These are phyloP conservation scores for Laterallus jamaicensis DNA, from an alignment of 2,113 vertebrate genomes.

Conservation along the genomic window DNA sequence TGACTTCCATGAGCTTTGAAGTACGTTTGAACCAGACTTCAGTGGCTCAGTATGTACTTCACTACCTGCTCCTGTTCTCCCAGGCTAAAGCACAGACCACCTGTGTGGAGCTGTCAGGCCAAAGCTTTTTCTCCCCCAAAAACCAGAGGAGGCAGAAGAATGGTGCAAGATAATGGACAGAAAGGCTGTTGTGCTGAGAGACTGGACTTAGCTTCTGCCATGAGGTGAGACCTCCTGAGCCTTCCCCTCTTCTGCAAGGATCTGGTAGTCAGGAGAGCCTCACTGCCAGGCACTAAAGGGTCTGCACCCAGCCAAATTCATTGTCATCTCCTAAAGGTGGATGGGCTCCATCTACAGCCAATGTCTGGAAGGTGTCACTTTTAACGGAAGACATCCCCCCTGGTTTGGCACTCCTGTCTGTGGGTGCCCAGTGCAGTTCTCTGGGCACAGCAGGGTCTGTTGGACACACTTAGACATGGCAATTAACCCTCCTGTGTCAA, in stretches of 20 bases:
- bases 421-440: background rate
- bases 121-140: background rate
- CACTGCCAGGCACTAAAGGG: accelerated
- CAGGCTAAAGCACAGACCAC: conserved; percentile 29
- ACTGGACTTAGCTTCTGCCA: background rate
- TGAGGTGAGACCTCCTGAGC: background rate
- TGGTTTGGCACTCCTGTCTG: background rate
- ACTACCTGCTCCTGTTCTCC: conserved; percentile 37
- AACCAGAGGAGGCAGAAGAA: background rate
- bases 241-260: background rate
- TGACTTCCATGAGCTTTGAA: conserved; percentile 62
- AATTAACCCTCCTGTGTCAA: background rate
- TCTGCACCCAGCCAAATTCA: background rate
- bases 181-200: background rate
- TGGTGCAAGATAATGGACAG: background rate
- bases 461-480: background rate
- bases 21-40: conserved; percentile 66
- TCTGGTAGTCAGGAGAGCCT: background rate
- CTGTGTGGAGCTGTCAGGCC: background rate
- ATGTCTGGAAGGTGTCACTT: background rate
- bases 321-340: background rate
- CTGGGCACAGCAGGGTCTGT: background rate
- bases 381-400: background rate
- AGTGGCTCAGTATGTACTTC: conserved; percentile 41
- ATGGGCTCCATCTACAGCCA: background rate